Conservation (phyloP, 2,797 vertebrate species). For the Xenopus petersii region DNA sequence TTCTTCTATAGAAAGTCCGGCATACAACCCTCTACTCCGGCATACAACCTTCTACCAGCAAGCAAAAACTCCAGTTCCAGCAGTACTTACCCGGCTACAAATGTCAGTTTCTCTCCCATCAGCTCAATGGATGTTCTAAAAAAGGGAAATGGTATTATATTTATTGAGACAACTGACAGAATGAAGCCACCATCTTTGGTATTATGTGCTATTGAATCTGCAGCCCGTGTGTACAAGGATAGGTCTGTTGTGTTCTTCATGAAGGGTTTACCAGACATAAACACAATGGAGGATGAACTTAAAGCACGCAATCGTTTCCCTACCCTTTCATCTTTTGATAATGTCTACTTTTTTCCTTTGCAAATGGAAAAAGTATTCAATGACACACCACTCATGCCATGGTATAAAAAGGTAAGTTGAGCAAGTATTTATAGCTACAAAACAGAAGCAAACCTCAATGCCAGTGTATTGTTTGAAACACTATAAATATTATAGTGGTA, state of each 20-base stretch:
- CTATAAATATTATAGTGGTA: no score
- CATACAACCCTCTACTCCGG: no score
- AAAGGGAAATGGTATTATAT: slow-evolving; percentile 56
- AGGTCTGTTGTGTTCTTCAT: slow-evolving; percentile 63
- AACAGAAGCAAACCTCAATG: no score
- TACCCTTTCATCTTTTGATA: slow-evolving; percentile 63
- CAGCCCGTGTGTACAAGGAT: slow-evolving; percentile 62
- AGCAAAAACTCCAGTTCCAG: no score
- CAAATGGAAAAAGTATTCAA: slow-evolving; percentile 64
- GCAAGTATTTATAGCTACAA: no score
- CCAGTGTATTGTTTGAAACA: no score
- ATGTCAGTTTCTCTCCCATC: no score
- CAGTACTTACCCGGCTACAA: no score
- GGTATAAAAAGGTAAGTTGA: slow-evolving; percentile 62
- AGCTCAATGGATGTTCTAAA: no score
- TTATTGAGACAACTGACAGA: slow-evolving; percentile 66
- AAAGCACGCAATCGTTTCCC: slow-evolving; percentile 55
- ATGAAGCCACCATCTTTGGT: slow-evolving; percentile 58
- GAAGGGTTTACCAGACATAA: slow-evolving; percentile 57
- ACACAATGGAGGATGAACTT: slow-evolving; percentile 29
- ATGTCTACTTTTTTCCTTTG: slow-evolving; percentile 69
- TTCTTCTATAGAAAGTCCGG: no score
- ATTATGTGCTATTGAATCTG: slow-evolving; percentile 69
- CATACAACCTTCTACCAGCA: no score
- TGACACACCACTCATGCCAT: slow-evolving; percentile 65